Conservation (phyloP, 2,888 invertebrate genomes). For the Agrotis puta region DNA sequence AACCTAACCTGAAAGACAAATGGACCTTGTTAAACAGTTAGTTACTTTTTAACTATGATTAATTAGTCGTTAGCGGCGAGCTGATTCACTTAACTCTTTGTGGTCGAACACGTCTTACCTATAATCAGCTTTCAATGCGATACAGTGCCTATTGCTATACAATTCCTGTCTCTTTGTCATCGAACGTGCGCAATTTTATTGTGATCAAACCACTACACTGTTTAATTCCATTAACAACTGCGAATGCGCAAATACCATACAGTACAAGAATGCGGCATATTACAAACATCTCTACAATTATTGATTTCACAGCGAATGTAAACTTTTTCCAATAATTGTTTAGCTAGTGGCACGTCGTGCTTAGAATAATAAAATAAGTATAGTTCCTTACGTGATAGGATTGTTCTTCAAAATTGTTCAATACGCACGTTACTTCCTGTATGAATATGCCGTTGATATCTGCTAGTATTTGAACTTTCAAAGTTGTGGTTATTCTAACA, state of each 20-base stretch:
- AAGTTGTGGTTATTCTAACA: constrained; percentile 69
- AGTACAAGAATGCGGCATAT: constrained; percentile 47
- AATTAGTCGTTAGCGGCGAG: constrained; percentile 21
- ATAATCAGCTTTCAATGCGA: constrained; percentile 14
- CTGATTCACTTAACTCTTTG: constrained; percentile 18
- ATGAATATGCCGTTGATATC: constrained; percentile 67
- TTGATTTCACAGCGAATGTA: constrained; percentile 52
- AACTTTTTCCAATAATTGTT: constrained; percentile 35
- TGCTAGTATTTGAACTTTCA: constrained; percentile 69
- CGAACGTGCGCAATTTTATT: constrained; percentile 36
- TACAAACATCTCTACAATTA: constrained; percentile 52
- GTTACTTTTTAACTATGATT: constrained; percentile 28
- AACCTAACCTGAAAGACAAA: constrained; percentile 52
- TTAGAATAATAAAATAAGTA: constrained; percentile 40
- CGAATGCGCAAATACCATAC: constrained; percentile 53
- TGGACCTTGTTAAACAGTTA: constrained; percentile 39
- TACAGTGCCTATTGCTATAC: neutral
- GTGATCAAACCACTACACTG: constrained; percentile 23
- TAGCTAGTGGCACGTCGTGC: constrained; percentile 30
- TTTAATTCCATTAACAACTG: constrained; percentile 38
- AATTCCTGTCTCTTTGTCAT: constrained; percentile 43
- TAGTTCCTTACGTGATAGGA: constrained; percentile 29
- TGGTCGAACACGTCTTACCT: neutral
- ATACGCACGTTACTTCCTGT: constrained; percentile 68
- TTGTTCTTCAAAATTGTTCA: constrained; percentile 63